A percentile compares a stretch with the other conserved stretches of the same genome.
These are phyloP conservation scores for Athetis lepigone DNA, from an alignment of 2,888 invertebrate species.

Conservation along the genomic window DNA sequence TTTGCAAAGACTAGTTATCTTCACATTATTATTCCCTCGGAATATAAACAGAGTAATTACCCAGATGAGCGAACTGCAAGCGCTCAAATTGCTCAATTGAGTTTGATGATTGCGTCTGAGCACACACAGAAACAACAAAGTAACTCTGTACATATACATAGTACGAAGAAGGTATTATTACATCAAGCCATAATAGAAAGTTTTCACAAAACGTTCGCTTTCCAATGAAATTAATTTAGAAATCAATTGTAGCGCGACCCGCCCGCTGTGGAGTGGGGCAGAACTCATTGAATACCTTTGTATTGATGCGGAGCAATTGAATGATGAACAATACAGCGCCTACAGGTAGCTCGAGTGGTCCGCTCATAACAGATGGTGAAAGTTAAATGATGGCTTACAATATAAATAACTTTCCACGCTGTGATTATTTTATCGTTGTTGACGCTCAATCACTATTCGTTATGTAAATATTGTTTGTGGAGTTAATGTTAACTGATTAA, in stretches of 20 bases:
- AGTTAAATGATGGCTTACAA: slow-evolving; percentile 9
- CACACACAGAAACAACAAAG: slow-evolving; percentile 15
- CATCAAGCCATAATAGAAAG: background rate
- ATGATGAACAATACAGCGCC: slow-evolving; percentile 34
- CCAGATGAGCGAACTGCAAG: slow-evolving; percentile 13
- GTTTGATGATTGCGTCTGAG: slow-evolving; percentile 4
- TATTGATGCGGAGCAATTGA: slow-evolving; percentile 11
- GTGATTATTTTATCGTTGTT: background rate
- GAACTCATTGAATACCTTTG: slow-evolving; percentile 17
- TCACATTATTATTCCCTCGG: background rate
- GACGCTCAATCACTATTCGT: too few species aligned
- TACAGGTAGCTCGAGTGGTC: slow-evolving; percentile 8
- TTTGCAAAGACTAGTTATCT: slow-evolving; percentile 11
- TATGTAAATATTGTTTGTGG: too few species aligned
- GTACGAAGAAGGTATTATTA: slow-evolving; percentile 5
- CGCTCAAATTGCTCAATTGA: slow-evolving; percentile 30
- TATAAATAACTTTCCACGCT: slow-evolving; percentile 21
- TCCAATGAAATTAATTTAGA: slow-evolving; percentile 46
- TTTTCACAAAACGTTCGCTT: slow-evolving; percentile 14
- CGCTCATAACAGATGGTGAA: slow-evolving; percentile 15
- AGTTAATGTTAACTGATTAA: background rate
- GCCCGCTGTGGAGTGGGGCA: slow-evolving; percentile 11
- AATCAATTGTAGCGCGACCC: slow-evolving; percentile 37
- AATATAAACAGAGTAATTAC: slow-evolving; percentile 1
- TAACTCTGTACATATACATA: slow-evolving; percentile 9